Evolutionary conservation across 2,888 invertebrate genomes (phyloP).

Genomic region (Sarcophaga subvicina): DNA sequence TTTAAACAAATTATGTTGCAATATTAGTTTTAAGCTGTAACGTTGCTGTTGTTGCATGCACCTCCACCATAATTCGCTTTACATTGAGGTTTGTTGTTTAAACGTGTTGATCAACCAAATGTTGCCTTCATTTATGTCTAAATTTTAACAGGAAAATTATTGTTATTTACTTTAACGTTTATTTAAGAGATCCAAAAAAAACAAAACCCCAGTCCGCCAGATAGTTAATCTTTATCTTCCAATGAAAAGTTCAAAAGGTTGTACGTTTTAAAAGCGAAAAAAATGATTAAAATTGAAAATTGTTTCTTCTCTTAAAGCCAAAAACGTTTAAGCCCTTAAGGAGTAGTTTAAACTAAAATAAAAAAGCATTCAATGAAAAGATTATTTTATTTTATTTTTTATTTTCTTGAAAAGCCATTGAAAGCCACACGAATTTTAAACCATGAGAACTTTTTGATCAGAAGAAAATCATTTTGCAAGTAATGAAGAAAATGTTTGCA

Average conservation of each 20-base stretch:
- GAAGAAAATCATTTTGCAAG: not conserved
- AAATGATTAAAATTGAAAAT: conserved; percentile 13
- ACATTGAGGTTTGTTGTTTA: not conserved
- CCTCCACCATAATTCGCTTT: not conserved
- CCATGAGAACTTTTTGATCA: conserved; percentile 44
- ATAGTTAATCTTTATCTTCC: conserved; percentile 33
- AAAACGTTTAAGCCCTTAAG: conserved; percentile 37
- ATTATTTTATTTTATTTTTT: not conserved
- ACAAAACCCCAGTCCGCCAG: not conserved
- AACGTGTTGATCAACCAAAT: conserved; percentile 64
- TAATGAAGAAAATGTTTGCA: not conserved
- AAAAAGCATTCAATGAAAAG: not conserved
- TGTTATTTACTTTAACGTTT: conserved; percentile 53
- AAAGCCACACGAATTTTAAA: not conserved
- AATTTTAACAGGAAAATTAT: conserved; percentile 61
- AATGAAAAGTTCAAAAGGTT: conserved; percentile 58
- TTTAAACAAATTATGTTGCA: conserved; percentile 57
- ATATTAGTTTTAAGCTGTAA: conserved; percentile 48
- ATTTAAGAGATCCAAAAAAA: not conserved
- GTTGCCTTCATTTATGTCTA: conserved; percentile 61
- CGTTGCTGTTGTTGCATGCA: conserved; percentile 15
- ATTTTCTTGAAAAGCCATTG: not conserved
- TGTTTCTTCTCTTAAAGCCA: conserved; percentile 23
- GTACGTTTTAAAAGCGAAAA: conserved; percentile 24
- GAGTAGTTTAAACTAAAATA: not conserved